Evolutionary conservation across 2,113 vertebrate species (phyloP), one percentile per base, ranked within the genome.

Genomic region (Lepidothrix coronata): DNA sequence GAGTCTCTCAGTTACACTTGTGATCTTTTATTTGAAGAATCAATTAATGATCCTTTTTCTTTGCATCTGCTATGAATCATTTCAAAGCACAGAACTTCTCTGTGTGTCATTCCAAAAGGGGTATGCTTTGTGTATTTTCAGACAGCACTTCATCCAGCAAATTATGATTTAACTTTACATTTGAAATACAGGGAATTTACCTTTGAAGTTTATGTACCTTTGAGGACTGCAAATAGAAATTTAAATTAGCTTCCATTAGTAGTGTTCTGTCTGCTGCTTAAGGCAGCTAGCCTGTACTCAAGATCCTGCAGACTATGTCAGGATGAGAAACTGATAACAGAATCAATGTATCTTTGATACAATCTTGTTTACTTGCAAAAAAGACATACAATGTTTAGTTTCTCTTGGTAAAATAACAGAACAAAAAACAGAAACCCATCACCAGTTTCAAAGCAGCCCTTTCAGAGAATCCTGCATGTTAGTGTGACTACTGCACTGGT

Each of bases 41-140:
- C 85, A 91, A 58, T 95, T 94, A 88, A 95, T 46, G 71, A 76
- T 83, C 46, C 37, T 73, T 94, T 85, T 79, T 79, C 75, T 90
- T 41, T 17, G 28, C 72, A 83, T 91, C 79, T 90, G 82, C 68
- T 80, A 70, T 83, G 83, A 95, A 90, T 77, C 11, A 88, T 62
- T 83, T 90, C 58, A 91, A 92, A 92, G 82, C 58, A 90, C 37
- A 93, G 52, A 91, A 82, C 61, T 72, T 62, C 78, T 93, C 43
- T 82, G 88, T 75, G 61, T 65, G 85, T 57, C 71, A 93, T 61
- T 79, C 35, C 23, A 15, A 94, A 92, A 58, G 88, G 28, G 67
- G 83, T 66, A 15, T 28, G 78, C 27, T 39, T 68, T 77, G 37
- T 74, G 41, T 77, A 52, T 77, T 90, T 95, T 94, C 91, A 92